Conservation (phyloP, 2,888 invertebrate species). For the Cabera pusaria region DNA sequence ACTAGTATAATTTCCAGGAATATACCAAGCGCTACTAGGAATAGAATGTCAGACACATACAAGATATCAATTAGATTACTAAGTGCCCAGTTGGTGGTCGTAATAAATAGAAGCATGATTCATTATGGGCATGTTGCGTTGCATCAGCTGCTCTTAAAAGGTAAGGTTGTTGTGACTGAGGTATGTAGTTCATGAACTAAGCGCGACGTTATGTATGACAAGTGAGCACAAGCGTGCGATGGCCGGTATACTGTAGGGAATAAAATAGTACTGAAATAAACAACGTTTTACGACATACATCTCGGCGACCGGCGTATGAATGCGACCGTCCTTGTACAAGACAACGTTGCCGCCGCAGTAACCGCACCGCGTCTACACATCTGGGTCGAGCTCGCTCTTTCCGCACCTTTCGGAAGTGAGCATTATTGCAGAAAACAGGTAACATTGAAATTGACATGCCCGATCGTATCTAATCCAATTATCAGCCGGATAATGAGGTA, state of each 20-base stretch:
- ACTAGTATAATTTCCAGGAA: neutral
- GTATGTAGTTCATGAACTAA: conserved; percentile 25
- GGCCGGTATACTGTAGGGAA: conserved; percentile 13
- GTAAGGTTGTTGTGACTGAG: conserved; percentile 23
- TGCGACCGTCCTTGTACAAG: conserved; percentile 68
- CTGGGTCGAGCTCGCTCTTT: conserved; percentile 44
- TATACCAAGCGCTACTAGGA: neutral
- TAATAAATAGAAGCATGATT: conserved; percentile 24
- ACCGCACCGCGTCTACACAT: conserved; percentile 44
- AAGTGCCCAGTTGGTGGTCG: conserved; percentile 6
- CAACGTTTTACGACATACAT: conserved; percentile 16
- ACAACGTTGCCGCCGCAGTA: conserved; percentile 51
- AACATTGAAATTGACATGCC: conserved; percentile 39
- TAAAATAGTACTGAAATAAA: conserved; percentile 25
- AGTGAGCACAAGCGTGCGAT: conserved; percentile 17
- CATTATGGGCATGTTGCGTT: conserved; percentile 23
- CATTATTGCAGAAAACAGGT: conserved; percentile 31
- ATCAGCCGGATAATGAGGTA: conserved; percentile 32
- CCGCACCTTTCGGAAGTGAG: conserved; percentile 45
- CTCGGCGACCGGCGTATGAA: conserved; percentile 44
- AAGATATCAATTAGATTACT: conserved; percentile 8
- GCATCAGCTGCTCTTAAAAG: conserved; percentile 25
- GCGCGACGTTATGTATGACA: conserved; percentile 24
- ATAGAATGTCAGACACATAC: conserved; percentile 1
- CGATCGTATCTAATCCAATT: conserved; percentile 33